Evolutionary conservation across 2,113 vertebrate species (phyloP), one percentile per base, ranked within the genome.

Genomic region (Tragulus kanchil): DNA sequence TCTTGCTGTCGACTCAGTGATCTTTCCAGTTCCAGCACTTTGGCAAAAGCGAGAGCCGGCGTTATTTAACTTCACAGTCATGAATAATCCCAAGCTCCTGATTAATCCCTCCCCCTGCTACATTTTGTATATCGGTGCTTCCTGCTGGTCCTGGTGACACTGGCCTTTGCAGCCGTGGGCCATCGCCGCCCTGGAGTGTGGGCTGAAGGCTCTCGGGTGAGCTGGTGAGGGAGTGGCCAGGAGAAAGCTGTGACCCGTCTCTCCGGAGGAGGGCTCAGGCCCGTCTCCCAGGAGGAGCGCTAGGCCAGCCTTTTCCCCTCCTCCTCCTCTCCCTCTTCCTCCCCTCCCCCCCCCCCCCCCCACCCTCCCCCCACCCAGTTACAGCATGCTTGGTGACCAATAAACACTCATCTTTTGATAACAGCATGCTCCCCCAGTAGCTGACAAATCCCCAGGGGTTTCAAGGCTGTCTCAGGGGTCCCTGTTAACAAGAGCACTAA

Each of bases 91-190:
- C 67, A 69, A 19, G 4, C n/a, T 69, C n/a, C n/a, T n/a, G 8
- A 11, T 5, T 10, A 10, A 3, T 21, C 67, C n/a, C n/a, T 36
- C n/a, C 65, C 15, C 17, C 31, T 0, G 0, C 1, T 36, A 36
- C 65, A 19, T 36, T 45, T 88, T n/a, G n/a, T 4, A 23, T 45
- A 31, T 13, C 14, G 15, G 0, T 21, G 23, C 52, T 21, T 61
- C 52, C 26, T 36, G 8, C 59, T 42, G 31, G 8, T 36, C 23
- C 2, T 8, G 23, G 1, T 11, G 71, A 23, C 19, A 12, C 26
- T 19, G 16, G 23, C 3, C 3, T 1, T 11, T 48, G 77, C 45
- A 26, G 52, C 16, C 59, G 7, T 3, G 4, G 77, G 11, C 67
- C 61, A 19, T 26, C 9, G 5, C 10, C 0, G 4, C 5, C 50